Conservation (phyloP, 2,797 vertebrate species). For the Taenioides sp. region DNA sequence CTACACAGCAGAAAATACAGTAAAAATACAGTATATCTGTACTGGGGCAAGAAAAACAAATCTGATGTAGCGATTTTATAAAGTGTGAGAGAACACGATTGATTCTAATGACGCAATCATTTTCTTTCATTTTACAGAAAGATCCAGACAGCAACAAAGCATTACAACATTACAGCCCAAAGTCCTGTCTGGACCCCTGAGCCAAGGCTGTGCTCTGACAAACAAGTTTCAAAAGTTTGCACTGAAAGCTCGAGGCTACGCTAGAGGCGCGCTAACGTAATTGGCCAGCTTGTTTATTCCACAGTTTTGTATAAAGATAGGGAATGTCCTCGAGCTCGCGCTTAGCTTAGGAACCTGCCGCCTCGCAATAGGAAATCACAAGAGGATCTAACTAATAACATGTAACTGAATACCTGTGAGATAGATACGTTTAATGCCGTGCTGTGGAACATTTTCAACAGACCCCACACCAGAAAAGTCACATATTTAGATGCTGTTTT, state of each 20-base stretch:
- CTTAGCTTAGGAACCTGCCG: background rate
- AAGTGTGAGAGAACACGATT: background rate
- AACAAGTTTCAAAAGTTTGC: background rate
- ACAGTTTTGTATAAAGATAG: background rate
- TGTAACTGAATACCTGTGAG: no score
- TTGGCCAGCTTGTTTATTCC: slow-evolving; percentile 1
- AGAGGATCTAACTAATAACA: background rate
- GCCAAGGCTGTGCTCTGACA: background rate
- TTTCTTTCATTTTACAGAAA: background rate
- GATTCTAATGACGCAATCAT: background rate
- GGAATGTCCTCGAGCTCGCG: background rate
- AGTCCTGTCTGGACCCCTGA: background rate
- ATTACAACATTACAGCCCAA: background rate
- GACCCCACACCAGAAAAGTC: no score
- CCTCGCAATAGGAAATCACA: background rate
- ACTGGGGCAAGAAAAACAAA: no score
- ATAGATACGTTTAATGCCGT: no score
- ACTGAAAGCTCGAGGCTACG: background rate
- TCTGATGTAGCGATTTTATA: no score
- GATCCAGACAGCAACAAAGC: background rate
- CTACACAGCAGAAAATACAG: no score
- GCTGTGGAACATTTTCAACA: no score
- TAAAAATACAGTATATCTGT: no score
- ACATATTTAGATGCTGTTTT: no score
- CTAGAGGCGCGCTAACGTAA: background rate